phyloP scores from a whole-genome alignment of 2,888 invertebrate species.

The Laspeyria flexula region DNA sequence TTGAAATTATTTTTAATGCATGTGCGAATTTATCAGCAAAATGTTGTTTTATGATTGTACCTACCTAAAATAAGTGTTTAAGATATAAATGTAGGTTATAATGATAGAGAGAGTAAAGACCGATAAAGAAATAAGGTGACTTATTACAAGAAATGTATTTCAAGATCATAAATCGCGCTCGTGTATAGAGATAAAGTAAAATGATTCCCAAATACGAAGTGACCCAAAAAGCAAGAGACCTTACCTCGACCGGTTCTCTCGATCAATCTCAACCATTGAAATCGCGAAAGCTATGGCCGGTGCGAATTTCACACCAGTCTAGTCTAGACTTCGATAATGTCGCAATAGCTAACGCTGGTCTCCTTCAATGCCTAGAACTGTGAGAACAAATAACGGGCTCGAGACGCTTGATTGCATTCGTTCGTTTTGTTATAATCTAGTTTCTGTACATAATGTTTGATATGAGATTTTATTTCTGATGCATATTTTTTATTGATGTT shows the following conservation, averaged over 20 bases:
- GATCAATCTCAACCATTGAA: slow-evolving; percentile 76
- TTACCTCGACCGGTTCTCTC: slow-evolving; percentile 71
- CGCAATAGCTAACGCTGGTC: slow-evolving; percentile 64
- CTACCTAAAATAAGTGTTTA: too few species aligned
- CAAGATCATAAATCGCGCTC: slow-evolving; percentile 20
- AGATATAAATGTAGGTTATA: slow-evolving; percentile 21
- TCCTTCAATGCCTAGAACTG: slow-evolving; percentile 66
- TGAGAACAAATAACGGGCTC: slow-evolving; percentile 74
- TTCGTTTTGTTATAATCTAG: slow-evolving; percentile 50
- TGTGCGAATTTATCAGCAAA: too few species aligned
- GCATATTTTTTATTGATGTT: too few species aligned
- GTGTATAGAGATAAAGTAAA: slow-evolving; percentile 1
- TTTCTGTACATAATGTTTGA: slow-evolving; percentile 25
- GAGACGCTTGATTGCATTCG: slow-evolving; percentile 59
- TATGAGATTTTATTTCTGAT: slow-evolving; percentile 19
- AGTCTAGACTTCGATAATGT: slow-evolving; percentile 74
- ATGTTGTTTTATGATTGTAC: too few species aligned
- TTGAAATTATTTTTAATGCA: neutral
- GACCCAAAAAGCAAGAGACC: slow-evolving; percentile 45
- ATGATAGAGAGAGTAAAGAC: slow-evolving; percentile 30
- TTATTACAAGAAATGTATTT: slow-evolving; percentile 13
- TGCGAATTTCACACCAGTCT: slow-evolving; percentile 83
- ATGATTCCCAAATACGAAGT: slow-evolving; percentile 45
- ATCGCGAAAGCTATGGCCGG: slow-evolving; percentile 77
- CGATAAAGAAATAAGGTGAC: slow-evolving; percentile 20